phyloP scores from a whole-genome alignment of 2,888 invertebrate genomes.

The Silvanus unidentatus region DNA sequence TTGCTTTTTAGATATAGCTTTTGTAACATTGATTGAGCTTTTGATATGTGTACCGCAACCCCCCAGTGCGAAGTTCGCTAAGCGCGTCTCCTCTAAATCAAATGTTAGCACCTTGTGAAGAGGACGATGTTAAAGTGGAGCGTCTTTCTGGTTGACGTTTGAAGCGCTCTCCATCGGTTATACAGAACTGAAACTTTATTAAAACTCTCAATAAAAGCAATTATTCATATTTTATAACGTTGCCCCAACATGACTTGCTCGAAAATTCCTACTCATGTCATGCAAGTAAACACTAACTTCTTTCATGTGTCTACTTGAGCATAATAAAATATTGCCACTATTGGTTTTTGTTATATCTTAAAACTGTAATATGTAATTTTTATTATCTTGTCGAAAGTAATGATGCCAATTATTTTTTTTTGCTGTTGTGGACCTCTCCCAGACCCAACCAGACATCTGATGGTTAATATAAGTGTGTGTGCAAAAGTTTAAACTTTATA shows the following conservation, averaged over 20 bases:
- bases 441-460: no score
- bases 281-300: constrained; percentile 1
- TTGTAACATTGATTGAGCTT: constrained; percentile 35
- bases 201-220: constrained; percentile 18
- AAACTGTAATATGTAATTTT: not conserved
- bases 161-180: constrained; percentile 27
- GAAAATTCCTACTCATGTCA: constrained; percentile 5
- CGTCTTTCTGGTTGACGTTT: no score
- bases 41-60: constrained; percentile 28
- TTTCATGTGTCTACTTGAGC: not conserved
- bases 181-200: constrained; percentile 23
- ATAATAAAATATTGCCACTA: not conserved
- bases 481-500: no score
- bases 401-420: no score
- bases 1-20: constrained; percentile 14
- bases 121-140: no score
- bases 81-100: no score
- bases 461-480: no score
- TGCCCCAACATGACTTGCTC: constrained; percentile 12
- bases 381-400: no score
- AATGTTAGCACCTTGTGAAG: no score
- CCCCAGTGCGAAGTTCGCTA: constrained; percentile 27
- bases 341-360: not conserved
- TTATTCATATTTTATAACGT: constrained; percentile 19
- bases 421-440: no score